Base-by-base conservation (phyloP, 1,140 invertebrate genomes). In the Ericerus pela region DNA sequence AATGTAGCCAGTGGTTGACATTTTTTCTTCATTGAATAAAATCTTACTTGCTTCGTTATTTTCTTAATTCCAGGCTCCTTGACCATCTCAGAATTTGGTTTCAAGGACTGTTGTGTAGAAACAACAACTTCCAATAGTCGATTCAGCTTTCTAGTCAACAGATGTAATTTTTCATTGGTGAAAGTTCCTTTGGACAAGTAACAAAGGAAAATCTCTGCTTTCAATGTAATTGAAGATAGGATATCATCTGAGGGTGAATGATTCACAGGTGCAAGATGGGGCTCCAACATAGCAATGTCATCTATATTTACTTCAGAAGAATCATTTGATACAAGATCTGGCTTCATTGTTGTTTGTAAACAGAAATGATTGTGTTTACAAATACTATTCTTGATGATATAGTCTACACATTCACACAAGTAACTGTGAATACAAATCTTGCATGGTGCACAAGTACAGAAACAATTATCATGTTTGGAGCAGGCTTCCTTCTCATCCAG, bases 191-290 rank as follows among this genome's bases (percentile, higher is more conserved):
- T 47, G 1, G 20, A 47, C 27, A 47, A 47, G 41, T 47, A 47
- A 47, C 41, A 20, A 4, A 47, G 41, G 41, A 47, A 47, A n/a
- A n/a, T n/a, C n/a, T 47, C 41, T 47, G 20, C 41, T 47, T 47
- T 47, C 27, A 47, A 12, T 47, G 22, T 47, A 12, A 47, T 20
- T 47, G 41, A 14, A 1, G 41, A 11, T 11, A 47, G 41, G 14
- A 2, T 47, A 18, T 47, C 10, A 47, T 24, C n/a, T n/a, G n/a
- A n/a, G n/a, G n/a, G n/a, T n/a, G n/a, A n/a, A n/a, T n/a, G n/a
- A n/a, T n/a, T n/a, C n/a, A n/a, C n/a, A n/a, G n/a, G n/a, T n/a
- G n/a, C n/a, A n/a, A n/a, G n/a, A n/a, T n/a, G n/a, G n/a, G n/a
- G n/a, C n/a, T n/a, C n/a, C n/a, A n/a, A n/a, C n/a, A n/a, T n/a